Evolutionary conservation across 2,888 invertebrate species (phyloP).

Genomic region (Plagodis pulveraria): DNA sequence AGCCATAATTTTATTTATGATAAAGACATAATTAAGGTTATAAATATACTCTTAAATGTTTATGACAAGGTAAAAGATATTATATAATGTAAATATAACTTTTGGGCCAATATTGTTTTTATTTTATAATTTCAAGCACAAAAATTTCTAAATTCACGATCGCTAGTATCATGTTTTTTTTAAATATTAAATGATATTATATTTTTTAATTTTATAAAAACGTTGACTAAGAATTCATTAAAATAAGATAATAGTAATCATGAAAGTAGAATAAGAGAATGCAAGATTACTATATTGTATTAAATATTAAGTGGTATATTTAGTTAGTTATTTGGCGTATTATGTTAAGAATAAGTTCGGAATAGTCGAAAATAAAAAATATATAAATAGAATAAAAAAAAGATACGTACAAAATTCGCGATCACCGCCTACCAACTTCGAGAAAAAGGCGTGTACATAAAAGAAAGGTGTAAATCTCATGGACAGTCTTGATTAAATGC

Average conservation of each 20-base stretch:
- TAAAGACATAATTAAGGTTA: constrained; percentile 73
- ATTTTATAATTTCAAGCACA: constrained; percentile 45
- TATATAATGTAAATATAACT: constrained; percentile 68
- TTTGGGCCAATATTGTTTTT: constrained; percentile 36
- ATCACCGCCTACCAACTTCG: too few relatives aligned
- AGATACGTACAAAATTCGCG: too few relatives aligned
- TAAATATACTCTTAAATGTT: constrained; percentile 70
- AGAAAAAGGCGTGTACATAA: too few relatives aligned
- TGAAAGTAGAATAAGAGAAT: constrained; percentile 15
- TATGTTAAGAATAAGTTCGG: not conserved
- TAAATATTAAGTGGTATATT: not conserved
- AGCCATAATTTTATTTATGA: constrained; percentile 43
- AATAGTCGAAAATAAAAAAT: too few relatives aligned
- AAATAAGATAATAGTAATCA: constrained; percentile 13
- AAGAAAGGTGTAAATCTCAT: too few relatives aligned
- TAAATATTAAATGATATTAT: constrained; percentile 25
- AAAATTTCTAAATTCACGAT: constrained; percentile 27
- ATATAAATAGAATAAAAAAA: too few relatives aligned
- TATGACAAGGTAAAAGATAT: constrained; percentile 74
- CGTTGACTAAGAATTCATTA: constrained; percentile 8
- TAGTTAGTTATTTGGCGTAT: constrained; percentile 16
- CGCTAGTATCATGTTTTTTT: constrained; percentile 11
- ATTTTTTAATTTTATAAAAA: constrained; percentile 6
- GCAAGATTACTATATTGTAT: constrained; percentile 17
- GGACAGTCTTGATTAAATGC: too few relatives aligned